Percentiles rank a stretch among this genome's conserved stretches.
Evolutionary conservation across 2,888 invertebrate species (phyloP).

Genomic region (Adelphocoris suturalis): DNA sequence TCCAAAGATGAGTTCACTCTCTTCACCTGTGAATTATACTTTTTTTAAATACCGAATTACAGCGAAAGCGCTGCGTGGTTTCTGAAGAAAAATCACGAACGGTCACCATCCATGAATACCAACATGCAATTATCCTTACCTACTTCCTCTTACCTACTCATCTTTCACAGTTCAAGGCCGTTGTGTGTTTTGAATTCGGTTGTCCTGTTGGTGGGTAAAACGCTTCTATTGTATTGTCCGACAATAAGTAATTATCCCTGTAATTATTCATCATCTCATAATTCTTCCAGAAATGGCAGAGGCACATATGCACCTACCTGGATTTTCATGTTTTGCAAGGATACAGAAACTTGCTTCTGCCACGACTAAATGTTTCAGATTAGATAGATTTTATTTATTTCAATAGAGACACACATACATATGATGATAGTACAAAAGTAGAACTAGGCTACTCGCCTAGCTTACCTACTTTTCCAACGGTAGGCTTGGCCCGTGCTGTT

Average conservation of each 20-base stretch:
- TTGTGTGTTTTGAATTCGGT: neutral
- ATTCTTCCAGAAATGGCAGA: conserved; percentile 10
- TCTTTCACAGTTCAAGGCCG: neutral
- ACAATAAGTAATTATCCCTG: neutral
- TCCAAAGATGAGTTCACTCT: neutral
- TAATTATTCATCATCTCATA: neutral
- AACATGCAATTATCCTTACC: neutral
- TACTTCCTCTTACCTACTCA: neutral
- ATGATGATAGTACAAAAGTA: too few relatives aligned
- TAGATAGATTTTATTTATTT: too few relatives aligned
- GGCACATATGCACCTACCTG: neutral
- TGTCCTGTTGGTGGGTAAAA: neutral
- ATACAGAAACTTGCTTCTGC: neutral
- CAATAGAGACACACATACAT: too few relatives aligned
- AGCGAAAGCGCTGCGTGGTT: neutral
- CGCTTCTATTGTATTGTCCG: neutral
- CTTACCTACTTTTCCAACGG: too few relatives aligned
- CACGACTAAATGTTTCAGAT: too few relatives aligned
- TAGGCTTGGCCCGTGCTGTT: too few relatives aligned
- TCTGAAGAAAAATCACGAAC: neutral
- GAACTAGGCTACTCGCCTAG: too few relatives aligned
- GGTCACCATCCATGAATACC: neutral
- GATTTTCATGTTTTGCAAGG: neutral
- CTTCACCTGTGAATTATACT: neutral
- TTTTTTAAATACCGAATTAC: neutral